Conservation (phyloP, 2,113 vertebrate genomes). For the Thomomys bottae region DNA sequence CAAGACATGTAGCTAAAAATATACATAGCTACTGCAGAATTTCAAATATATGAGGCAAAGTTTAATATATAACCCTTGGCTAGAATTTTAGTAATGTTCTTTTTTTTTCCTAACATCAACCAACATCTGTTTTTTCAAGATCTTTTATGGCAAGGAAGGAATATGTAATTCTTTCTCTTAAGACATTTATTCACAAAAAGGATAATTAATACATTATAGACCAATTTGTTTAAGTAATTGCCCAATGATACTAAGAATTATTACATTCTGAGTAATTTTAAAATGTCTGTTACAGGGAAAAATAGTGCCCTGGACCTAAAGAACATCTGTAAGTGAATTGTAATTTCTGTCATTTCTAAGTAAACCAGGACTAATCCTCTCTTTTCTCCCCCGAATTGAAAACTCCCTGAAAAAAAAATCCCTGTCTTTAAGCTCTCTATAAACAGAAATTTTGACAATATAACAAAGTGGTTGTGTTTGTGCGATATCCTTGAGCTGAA, state of each 20-base stretch:
- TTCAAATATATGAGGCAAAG: too few species aligned
- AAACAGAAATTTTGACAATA: neutral
- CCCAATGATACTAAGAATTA: neutral
- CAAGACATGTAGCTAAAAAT: too few species aligned
- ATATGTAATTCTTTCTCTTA: neutral
- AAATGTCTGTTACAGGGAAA: neutral
- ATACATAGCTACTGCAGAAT: too few species aligned
- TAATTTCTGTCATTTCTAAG: neutral
- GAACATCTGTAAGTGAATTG: neutral
- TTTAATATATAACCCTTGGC: too few species aligned
- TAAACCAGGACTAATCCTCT: neutral
- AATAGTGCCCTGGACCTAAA: neutral
- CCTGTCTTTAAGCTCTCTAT: neutral
- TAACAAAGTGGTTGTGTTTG: too few species aligned
- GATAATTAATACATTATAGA: neutral
- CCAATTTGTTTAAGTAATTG: neutral
- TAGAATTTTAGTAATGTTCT: too few species aligned
- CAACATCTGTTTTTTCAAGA: too few species aligned
- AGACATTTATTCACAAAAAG: neutral
- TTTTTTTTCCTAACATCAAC: too few species aligned
- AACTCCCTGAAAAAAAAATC: too few species aligned
- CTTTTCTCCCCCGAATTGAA: neutral
- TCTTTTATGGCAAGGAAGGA: neutral
- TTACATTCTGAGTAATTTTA: neutral
- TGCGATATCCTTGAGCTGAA: too few species aligned